phyloP scores from a whole-genome alignment of 2,797 vertebrate species.

The Chaetophractus vellerosus region DNA sequence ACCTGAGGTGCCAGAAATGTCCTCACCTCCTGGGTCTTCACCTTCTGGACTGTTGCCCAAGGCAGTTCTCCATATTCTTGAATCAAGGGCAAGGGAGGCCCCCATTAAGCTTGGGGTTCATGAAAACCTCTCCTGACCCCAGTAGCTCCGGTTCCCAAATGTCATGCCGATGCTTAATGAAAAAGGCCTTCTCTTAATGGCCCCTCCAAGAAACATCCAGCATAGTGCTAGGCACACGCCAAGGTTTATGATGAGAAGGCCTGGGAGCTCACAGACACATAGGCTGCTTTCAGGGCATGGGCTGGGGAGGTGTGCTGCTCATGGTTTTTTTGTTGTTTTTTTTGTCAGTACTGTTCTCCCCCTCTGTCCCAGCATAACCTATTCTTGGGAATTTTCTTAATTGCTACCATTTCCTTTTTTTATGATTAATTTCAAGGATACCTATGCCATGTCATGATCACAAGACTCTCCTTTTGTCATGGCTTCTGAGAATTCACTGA shows the following conservation, averaged over 20 bases:
- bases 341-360: background rate
- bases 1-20: background rate
- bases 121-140: background rate
- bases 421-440: conserved; percentile 30
- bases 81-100: background rate
- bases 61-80: background rate
- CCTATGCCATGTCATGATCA: conserved; percentile 40
- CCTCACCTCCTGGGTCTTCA: background rate
- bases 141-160: background rate
- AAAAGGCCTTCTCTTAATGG: conserved; percentile 16
- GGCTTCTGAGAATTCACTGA: conserved; percentile 79
- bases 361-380: conserved; percentile 42
- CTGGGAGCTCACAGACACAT: background rate
- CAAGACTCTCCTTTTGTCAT: conserved; percentile 57
- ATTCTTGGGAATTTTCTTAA: conserved; percentile 76
- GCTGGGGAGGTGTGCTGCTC: background rate
- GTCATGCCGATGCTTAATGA: conserved; percentile 8
- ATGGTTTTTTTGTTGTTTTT: background rate
- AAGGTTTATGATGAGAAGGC: background rate
- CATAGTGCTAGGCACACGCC: background rate
- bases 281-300: background rate
- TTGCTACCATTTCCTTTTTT: conserved; percentile 71
- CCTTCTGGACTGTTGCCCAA: background rate
- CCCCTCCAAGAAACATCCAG: background rate
- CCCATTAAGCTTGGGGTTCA: background rate